A percentile compares a stretch with the other conserved stretches of the same genome.
phyloP scores from a whole-genome alignment of 2,888 invertebrate species.

The Rhagonycha fulva region DNA sequence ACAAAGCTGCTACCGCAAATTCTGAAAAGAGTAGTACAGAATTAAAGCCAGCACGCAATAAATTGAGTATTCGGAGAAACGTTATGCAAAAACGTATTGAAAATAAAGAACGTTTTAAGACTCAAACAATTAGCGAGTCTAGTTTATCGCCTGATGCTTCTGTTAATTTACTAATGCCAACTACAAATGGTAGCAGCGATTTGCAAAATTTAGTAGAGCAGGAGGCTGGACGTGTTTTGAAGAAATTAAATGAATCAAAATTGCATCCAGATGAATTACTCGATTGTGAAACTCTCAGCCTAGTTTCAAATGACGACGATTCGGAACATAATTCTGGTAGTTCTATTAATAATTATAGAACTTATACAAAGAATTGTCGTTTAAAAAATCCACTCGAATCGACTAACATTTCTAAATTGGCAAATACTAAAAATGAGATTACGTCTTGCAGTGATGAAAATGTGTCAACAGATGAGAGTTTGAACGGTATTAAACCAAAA shows the following conservation, averaged over 20 bases:
- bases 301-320: slow-evolving; percentile 75
- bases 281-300: slow-evolving; percentile 68
- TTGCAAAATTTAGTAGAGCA: slow-evolving; percentile 55
- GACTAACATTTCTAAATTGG: neutral
- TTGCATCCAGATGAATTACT: slow-evolving; percentile 55
- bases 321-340: slow-evolving; percentile 66
- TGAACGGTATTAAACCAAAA: slow-evolving; percentile 59
- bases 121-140: slow-evolving; percentile 66
- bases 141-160: slow-evolving; percentile 60
- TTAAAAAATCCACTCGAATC: neutral
- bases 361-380: slow-evolving; percentile 61
- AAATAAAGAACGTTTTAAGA: slow-evolving; percentile 75
- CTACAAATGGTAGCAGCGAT: slow-evolving; percentile 27
- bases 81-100: slow-evolving; percentile 63
- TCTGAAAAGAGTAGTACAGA: neutral
- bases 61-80: slow-evolving; percentile 46
- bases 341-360: slow-evolving; percentile 61
- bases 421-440: neutral
- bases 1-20: neutral
- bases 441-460: slow-evolving; percentile 53
- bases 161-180: slow-evolving; percentile 34
- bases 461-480: slow-evolving; percentile 27
- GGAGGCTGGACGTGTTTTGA: slow-evolving; percentile 62
- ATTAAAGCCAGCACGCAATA: slow-evolving; percentile 34
- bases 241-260: slow-evolving; percentile 58